Percentiles rank a stretch among this genome's conserved stretches.
Evolutionary conservation across 2,113 vertebrate species (phyloP).

Genomic region (Takifugu flavidus): DNA sequence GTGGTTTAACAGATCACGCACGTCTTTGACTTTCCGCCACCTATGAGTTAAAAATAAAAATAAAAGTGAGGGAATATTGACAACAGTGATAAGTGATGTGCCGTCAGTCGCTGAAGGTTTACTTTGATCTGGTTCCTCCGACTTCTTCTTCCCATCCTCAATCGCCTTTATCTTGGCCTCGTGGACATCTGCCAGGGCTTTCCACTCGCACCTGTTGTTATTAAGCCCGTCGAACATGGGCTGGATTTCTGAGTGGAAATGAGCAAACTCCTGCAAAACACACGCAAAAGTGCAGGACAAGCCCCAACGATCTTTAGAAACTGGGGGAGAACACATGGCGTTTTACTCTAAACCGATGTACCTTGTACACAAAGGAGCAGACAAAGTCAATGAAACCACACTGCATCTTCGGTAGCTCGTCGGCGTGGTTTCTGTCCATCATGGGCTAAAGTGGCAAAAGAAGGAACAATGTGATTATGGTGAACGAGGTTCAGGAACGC

Average conservation of each 20-base stretch:
- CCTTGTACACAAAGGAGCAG: constrained; percentile 94
- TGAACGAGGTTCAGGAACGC: not conserved
- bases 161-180: constrained; percentile 82
- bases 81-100: not conserved
- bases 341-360: constrained; percentile 39
- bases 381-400: constrained; percentile 96
- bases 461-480: not conserved
- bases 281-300: not conserved
- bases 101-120: not conserved
- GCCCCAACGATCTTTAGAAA: not conserved
- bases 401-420: constrained; percentile 90
- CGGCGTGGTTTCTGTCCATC: constrained; percentile 93
- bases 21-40: constrained; percentile 85
- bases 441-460: constrained; percentile 76
- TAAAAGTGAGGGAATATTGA: not conserved
- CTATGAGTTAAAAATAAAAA: constrained; percentile 23
- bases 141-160: constrained; percentile 82
- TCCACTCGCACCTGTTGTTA: constrained; percentile 86
- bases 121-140: constrained; percentile 69
- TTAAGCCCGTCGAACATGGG: constrained; percentile 87
- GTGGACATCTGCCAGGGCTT: constrained; percentile 83
- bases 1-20: constrained; percentile 80
- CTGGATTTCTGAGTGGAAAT: constrained; percentile 88
- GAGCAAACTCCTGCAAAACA: constrained; percentile 81
- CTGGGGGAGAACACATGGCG: not conserved